Percentiles rank a stretch among this genome's conserved stretches.
Evolutionary conservation across 2,113 vertebrate genomes (phyloP).

Genomic region (Cheilinus undulatus): DNA sequence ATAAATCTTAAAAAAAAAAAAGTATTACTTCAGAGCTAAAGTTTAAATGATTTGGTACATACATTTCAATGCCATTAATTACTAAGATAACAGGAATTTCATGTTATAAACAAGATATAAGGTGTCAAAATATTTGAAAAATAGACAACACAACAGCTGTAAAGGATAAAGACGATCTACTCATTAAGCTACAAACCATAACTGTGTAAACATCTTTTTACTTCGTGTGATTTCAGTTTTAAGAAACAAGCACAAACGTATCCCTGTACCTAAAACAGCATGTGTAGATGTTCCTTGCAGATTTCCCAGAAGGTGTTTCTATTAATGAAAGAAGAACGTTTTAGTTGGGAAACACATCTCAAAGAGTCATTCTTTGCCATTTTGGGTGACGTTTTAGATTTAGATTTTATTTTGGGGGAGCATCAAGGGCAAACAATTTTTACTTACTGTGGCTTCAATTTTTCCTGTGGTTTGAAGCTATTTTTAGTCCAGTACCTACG

Average conservation of each 20-base stretch:
- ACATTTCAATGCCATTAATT: no score
- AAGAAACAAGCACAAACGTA: background rate
- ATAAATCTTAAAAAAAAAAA: no score
- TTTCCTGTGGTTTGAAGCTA: slow-evolving; percentile 80
- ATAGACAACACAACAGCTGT: no score
- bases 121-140: no score
- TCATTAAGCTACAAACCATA: no score
- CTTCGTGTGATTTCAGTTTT: no score
- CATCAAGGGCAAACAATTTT: slow-evolving; percentile 74
- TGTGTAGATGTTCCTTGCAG: slow-evolving; percentile 21
- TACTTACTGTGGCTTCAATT: slow-evolving; percentile 74
- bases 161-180: no score
- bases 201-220: no score
- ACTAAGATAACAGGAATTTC: no score
- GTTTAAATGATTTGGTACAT: no score
- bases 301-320: slow-evolving; percentile 49
- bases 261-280: slow-evolving; percentile 17
- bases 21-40: no score
- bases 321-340: slow-evolving; percentile 31
- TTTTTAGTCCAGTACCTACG: slow-evolving; percentile 80
- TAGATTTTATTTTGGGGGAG: slow-evolving; percentile 69
- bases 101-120: no score
- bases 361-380: slow-evolving; percentile 70
- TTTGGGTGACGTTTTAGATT: slow-evolving; percentile 71
- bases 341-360: slow-evolving; percentile 55